Conservation (phyloP, 1,140 invertebrate genomes). For the Notospermus geniculatus region DNA sequence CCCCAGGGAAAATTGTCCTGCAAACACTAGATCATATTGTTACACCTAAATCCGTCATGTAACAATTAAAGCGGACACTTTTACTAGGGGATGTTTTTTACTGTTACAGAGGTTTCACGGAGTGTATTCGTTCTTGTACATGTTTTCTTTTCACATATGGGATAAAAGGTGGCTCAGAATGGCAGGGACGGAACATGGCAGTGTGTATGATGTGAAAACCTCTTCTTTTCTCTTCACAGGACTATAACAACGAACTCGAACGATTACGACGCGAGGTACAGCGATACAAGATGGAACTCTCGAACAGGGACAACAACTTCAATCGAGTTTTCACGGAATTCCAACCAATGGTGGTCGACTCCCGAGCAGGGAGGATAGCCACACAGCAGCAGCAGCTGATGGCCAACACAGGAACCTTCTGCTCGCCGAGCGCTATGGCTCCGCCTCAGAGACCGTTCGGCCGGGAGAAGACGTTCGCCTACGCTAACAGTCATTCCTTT, state of each 20-base stretch:
- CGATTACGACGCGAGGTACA: constrained; percentile 42
- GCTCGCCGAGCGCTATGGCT: background rate
- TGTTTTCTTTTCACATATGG: no score
- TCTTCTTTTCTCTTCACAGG: constrained; percentile 18
- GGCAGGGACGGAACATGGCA: no score
- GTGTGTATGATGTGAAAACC: no score
- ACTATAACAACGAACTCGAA: constrained; percentile 47
- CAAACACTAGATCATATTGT: no score
- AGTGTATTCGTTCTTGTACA: no score
- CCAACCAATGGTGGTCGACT: constrained; percentile 39
- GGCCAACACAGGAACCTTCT: constrained; percentile 11
- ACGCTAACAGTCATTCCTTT: constrained; percentile 17
- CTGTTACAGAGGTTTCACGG: no score
- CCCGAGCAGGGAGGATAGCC: constrained; percentile 30
- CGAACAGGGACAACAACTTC: constrained; percentile 51
- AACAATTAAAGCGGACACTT: no score
- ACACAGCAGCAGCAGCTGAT: constrained; percentile 21
- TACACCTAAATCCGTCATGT: no score
- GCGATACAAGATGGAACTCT: constrained; percentile 47
- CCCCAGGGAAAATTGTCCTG: no score
- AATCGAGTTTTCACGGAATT: constrained; percentile 50
- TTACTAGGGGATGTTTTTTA: no score
- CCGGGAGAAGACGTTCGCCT: constrained; percentile 31
- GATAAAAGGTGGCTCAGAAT: no score
- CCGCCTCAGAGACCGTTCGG: constrained; percentile 20